These are phyloP conservation scores for Mixornis gularis DNA, from an alignment of 2,113 vertebrate species.

Conservation along the genomic window DNA sequence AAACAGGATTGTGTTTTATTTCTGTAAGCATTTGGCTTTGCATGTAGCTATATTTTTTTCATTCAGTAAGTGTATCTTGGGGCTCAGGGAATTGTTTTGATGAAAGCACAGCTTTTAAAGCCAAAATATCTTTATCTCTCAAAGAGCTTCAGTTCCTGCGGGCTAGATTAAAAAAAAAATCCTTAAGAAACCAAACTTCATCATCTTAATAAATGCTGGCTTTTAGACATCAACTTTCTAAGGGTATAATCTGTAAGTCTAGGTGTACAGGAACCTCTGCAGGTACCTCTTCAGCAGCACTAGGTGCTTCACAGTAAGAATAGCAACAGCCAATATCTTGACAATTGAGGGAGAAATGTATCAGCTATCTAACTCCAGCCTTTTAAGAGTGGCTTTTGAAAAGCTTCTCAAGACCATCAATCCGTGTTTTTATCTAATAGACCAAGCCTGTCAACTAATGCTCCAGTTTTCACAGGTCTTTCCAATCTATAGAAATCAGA, in stretches of 20 bases:
- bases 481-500: background rate
- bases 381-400: background rate
- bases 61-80: conserved; percentile 3
- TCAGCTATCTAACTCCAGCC: background rate
- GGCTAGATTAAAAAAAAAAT: background rate
- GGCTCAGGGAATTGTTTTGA: conserved; percentile 10
- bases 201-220: background rate
- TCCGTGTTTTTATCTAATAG: background rate
- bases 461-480: background rate
- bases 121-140: conserved; percentile 21
- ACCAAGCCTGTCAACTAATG: background rate
- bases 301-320: background rate
- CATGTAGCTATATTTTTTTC: conserved; percentile 30
- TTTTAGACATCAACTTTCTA: background rate
- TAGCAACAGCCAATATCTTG: background rate
- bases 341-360: background rate
- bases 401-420: background rate
- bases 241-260: background rate
- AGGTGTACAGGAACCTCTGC: background rate
- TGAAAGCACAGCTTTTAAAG: conserved; percentile 7
- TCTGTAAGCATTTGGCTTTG: conserved; percentile 9
- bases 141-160: background rate
- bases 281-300: background rate
- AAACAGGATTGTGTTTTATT: conserved; percentile 5
- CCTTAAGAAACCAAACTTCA: background rate